Conservation (phyloP, 2,797 vertebrate genomes). For the Danio tinwini region DNA sequence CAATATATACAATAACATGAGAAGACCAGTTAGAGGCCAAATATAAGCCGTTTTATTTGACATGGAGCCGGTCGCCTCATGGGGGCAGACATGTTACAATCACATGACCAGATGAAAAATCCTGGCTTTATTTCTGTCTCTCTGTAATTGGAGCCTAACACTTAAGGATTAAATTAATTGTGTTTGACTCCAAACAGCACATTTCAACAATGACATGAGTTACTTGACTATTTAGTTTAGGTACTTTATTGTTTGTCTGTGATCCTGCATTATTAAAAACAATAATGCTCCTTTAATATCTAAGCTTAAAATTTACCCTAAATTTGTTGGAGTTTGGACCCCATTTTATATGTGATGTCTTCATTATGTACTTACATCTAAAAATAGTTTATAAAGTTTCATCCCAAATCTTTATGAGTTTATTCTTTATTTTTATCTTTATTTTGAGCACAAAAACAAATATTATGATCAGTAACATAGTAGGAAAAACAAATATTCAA, state of each 20-base stretch:
- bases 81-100: conserved; percentile 7
- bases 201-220: neutral
- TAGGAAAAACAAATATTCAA: no score
- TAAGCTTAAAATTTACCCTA: no score
- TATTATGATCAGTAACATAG: no score
- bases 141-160: neutral
- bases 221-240: neutral
- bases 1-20: neutral
- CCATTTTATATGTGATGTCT: no score
- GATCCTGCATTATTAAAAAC: neutral
- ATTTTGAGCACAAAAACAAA: no score
- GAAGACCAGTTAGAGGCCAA: neutral
- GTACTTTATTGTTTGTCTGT: neutral
- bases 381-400: no score
- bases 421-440: no score
- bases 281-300: neutral
- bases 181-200: neutral
- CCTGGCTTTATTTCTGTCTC: neutral
- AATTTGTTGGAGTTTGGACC: no score
- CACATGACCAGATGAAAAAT: conserved; percentile 3
- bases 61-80: neutral
- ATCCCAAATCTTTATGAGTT: no score
- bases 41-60: conserved; percentile 14
- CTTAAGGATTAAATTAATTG: neutral
- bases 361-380: no score